Base-by-base conservation (phyloP, 2,888 invertebrate species). In the Blomia tropicalis region DNA sequence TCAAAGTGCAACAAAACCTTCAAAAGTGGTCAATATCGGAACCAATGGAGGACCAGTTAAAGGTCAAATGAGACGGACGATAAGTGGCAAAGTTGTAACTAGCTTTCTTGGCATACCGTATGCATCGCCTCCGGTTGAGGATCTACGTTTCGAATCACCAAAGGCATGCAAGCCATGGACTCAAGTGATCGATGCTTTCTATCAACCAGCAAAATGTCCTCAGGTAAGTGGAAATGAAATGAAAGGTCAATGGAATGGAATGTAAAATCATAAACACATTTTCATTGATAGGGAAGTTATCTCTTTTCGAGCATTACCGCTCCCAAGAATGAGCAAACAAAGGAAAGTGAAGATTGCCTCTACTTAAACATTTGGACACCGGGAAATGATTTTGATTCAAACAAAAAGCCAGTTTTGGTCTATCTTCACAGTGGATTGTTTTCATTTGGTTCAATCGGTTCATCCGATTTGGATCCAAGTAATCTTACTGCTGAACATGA, bases 291-390 rank as follows among this genome's bases (percentile, higher is more conserved):
- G 29, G 56, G 25, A 31, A 17, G 14, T 36, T 56, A 27, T 11
- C 29, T 3, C 31, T 56, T 47, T 27, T 47, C 51, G n/a, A 56
- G 56, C 23, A 56, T 56, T 30, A 56, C 56, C 7, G 56, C 25
- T 19, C 11, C 29, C 3, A 29, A 31, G 23, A 29, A 29, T 23
- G 17, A n/a, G 31, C 29, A 29, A 4, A 23, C 17, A n/a, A 14
- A 56, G 14, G 29, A 23, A 14, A 56, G 23, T 14, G 56, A 56
- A 56, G 56, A 56, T 25, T 56, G 56, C 56, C 56, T 56, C 25
- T 56, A 27, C 29, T 23, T 56, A 36, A 56, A 56, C 29, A 56
- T 56, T 19, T 56, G 56, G 56, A 56, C 56, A 19, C 56, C 56
- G 22, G 7, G 7, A n/a, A n/a, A 27, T 7, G 31, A 31, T 25